phyloP scores from a whole-genome alignment of 2,797 vertebrate genomes.

The Capromys pilorides region DNA sequence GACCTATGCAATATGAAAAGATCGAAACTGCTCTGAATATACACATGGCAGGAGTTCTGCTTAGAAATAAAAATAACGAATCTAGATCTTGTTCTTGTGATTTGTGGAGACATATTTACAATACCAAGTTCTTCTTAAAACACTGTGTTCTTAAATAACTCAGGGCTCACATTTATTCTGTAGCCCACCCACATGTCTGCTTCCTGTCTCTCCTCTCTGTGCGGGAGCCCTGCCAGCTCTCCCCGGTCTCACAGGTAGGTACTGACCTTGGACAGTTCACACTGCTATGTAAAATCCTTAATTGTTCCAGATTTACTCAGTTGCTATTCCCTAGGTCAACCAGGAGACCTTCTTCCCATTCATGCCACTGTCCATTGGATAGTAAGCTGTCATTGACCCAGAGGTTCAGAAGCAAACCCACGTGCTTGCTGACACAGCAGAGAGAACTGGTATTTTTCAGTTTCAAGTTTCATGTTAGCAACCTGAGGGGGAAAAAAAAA shows the following conservation, averaged over 20 bases:
- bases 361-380: neutral
- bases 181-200: neutral
- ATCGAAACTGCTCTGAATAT: neutral
- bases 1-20: neutral
- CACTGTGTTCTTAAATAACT: neutral
- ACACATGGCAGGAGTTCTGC: neutral
- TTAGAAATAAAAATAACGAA: neutral
- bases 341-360: neutral
- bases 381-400: neutral
- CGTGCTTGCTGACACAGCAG: neutral
- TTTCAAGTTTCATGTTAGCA: neutral
- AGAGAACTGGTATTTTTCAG: neutral
- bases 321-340: neutral
- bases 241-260: no score
- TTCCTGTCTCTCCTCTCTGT: neutral
- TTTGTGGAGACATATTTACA: accelerated
- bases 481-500: no score
- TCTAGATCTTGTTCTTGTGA: neutral
- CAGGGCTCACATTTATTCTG: no score
- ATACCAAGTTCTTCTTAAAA: neutral
- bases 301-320: neutral
- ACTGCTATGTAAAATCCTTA: neutral
- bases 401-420: neutral
- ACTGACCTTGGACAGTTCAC: neutral
- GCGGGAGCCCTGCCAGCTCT: no score